Percentiles rank a stretch among this genome's conserved stretches.
Conservation (phyloP, 2,888 invertebrate species). For the Lissocephala sabroskyi region DNA sequence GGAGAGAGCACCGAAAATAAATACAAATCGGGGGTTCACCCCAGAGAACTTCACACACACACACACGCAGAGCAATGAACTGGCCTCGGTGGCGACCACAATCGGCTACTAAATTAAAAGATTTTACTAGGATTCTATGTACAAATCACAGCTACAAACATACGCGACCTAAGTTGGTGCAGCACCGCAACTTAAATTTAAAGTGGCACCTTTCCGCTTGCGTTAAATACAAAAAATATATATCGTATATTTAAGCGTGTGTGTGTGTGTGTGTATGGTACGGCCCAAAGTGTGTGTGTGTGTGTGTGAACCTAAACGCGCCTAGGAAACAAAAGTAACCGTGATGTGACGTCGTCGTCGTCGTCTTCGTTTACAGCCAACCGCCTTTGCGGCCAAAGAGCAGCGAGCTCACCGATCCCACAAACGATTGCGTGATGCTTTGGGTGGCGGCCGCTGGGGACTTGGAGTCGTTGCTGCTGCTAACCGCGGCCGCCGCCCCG, state of each 20-base stretch:
- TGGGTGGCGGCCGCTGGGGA: constrained; percentile 28
- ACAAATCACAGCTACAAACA: constrained; percentile 62
- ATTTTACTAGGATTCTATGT: constrained; percentile 52
- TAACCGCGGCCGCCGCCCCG: constrained; percentile 31
- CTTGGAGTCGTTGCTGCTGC: constrained; percentile 6
- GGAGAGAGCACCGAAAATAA: too few species aligned
- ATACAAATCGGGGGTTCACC: constrained; percentile 59
- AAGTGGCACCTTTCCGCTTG: constrained; percentile 3
- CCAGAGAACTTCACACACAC: too few species aligned
- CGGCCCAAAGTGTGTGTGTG: too few species aligned
- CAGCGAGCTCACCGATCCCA: constrained; percentile 85
- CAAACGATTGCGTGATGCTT: constrained; percentile 74
- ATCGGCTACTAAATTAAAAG: constrained; percentile 52
- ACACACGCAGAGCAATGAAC: too few species aligned
- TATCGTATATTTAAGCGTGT: constrained; percentile 2
- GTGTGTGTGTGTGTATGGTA: too few species aligned
- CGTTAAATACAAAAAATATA: constrained; percentile 34
- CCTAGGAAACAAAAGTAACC: too few species aligned
- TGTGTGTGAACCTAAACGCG: too few species aligned
- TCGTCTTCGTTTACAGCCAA: too few species aligned
- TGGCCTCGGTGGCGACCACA: neutral
- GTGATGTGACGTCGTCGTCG: too few species aligned
- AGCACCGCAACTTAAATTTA: constrained; percentile 1
- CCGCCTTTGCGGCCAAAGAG: constrained; percentile 91
- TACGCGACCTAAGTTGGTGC: constrained; percentile 25